Evolutionary conservation across 2,888 invertebrate genomes (phyloP), one percentile per base, ranked within the genome.

Genomic region (Morpho helenor): DNA sequence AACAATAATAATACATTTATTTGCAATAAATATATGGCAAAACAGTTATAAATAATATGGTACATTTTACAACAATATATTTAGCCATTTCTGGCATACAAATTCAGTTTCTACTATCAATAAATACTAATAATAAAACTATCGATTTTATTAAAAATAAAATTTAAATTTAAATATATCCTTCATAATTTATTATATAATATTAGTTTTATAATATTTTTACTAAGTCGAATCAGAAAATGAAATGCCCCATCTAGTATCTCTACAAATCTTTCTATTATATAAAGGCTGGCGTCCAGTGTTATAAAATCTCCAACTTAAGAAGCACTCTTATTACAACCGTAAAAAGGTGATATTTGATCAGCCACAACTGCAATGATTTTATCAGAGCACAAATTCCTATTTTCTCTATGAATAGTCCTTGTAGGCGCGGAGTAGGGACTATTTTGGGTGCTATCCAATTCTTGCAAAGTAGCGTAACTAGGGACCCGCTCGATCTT

Each of bases 261-360:
- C 46, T 61, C n/a, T 57, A 61, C 31, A 31, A 51, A 31, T 61
- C 62, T 56, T 23, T 55, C 47, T 45, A 43, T 55, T 52, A 55
- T 48, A 56, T 16, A 56, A 60, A 53, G 49, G 58, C 60, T 49
- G 55, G 54, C 63, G 66, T 49, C 54, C 31, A 57, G 61, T 62
- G 60, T 65, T 60, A 57, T 63, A 60, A 70, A 67, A 69, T 69
- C 67, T 66, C 58, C 60, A 57, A 45, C 59, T 41, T 46, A 49
- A 53, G 55, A 59, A 45, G 57, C 31, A 52, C 62, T 65, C 67
- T 64, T 70, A 68, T 62, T 64, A 53, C 60, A 22, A 58, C 55
- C 52, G 52, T 55, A 57, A 62, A 63, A 59, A 59, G 64, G 52
- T 62, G 53, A 62, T 61, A 62, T 63, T 63, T 52, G 55, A 43